phyloP scores from a whole-genome alignment of 2,113 vertebrate genomes.

The Daphoenositta chrysoptera region DNA sequence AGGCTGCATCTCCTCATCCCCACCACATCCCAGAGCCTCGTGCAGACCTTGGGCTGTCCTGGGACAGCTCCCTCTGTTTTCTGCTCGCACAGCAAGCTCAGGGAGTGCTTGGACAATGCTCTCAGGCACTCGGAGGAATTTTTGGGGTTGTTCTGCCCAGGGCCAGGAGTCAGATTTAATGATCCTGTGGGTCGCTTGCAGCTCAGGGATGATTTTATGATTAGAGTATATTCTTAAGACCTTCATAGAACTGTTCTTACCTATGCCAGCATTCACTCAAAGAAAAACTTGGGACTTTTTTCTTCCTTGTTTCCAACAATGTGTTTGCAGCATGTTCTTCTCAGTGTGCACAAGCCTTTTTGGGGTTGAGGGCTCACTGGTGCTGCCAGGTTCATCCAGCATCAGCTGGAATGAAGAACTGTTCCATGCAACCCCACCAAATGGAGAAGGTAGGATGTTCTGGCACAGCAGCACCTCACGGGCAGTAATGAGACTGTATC shows the following conservation, averaged over 20 bases:
- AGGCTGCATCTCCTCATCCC: neutral
- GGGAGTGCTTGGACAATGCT: neutral
- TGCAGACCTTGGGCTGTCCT: neutral
- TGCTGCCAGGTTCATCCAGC: neutral
- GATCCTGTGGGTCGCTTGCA: neutral
- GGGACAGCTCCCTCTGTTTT: neutral
- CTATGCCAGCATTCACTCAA: neutral
- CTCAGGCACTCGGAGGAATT: neutral
- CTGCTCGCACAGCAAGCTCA: neutral
- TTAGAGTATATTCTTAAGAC: neutral
- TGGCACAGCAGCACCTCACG: neutral
- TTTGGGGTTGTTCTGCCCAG: neutral
- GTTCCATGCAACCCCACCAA: neutral
- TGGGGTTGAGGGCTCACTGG: neutral
- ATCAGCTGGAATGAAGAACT: neutral
- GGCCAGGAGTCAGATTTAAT: neutral
- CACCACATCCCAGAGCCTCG: rapidly evolving
- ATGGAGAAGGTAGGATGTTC: neutral
- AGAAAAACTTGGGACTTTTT: neutral
- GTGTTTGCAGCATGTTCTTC: neutral
- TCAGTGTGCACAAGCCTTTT: neutral
- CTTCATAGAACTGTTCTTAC: neutral
- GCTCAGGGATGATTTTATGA: neutral
- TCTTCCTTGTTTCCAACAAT: neutral
- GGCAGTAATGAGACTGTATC: neutral